A percentile compares a stretch with the other conserved stretches of the same genome.
Conservation (phyloP, 2,113 vertebrate genomes). For the Xenopus borealis region DNA sequence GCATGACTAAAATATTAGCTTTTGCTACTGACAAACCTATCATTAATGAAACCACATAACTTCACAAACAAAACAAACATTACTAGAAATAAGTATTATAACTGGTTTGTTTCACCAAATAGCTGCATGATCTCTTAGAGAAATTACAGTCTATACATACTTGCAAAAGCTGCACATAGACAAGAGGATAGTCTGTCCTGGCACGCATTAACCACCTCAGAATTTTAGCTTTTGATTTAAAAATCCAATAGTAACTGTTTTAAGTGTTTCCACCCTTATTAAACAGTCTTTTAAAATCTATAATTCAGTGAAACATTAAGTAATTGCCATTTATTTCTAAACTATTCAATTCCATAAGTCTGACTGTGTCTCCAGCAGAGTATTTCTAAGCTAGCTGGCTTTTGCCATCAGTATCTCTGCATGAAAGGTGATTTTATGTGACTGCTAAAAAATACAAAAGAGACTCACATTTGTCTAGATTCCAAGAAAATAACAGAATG, state of each 20-base stretch:
- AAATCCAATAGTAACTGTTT: conserved; percentile 59
- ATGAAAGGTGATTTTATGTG: conserved; percentile 62
- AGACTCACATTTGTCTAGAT: conserved; percentile 49
- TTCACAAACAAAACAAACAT: background rate
- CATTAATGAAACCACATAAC: no score
- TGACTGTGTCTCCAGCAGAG: conserved; percentile 66
- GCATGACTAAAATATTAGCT: no score
- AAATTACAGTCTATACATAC: conserved; percentile 35
- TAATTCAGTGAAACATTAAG: conserved; percentile 68
- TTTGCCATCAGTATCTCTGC: conserved; percentile 65
- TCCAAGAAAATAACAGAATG: conserved; percentile 47
- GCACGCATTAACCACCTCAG: conserved; percentile 48
- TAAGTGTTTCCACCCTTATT: conserved; percentile 66
- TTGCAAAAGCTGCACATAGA: background rate
- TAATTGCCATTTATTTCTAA: conserved; percentile 65
- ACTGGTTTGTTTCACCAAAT: background rate
- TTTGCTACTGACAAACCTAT: no score
- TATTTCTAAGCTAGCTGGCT: conserved; percentile 56
- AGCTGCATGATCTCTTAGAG: conserved; percentile 11
- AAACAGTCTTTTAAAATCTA: conserved; percentile 66
- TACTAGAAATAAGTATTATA: conserved; percentile 11
- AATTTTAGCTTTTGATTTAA: conserved; percentile 40
- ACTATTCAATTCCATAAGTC: conserved; percentile 57
- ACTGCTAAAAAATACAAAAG: conserved; percentile 52
- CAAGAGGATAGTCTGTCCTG: conserved; percentile 37